A percentile compares a stretch with the other conserved stretches of the same genome.
Conservation (phyloP, 2,113 vertebrate species). For the Coreoperca whiteheadi region DNA sequence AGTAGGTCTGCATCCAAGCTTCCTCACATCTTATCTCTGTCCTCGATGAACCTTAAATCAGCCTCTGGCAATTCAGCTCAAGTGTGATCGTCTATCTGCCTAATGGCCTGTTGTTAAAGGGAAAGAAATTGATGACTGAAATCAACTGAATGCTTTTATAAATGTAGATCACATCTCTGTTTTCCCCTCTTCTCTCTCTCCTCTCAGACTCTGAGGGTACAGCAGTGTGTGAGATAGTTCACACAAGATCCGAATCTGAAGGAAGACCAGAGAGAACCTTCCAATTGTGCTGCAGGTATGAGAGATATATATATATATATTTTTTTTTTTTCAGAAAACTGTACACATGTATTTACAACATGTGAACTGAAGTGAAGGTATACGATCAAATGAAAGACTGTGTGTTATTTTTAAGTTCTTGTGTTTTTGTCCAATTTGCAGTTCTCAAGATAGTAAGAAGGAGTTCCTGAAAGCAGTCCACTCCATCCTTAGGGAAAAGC, state of each 20-base stretch:
- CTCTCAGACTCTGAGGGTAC: slow-evolving; percentile 90
- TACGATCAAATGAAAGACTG: not conserved
- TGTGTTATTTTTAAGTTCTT: not conserved
- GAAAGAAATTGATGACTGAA: slow-evolving; percentile 29
- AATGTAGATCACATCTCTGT: slow-evolving; percentile 32
- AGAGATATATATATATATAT: too few species aligned
- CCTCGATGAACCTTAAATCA: slow-evolving; percentile 46
- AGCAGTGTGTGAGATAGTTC: slow-evolving; percentile 93
- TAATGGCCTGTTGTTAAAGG: slow-evolving; percentile 44
- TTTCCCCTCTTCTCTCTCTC: not conserved
- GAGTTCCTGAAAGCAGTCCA: slow-evolving; percentile 95
- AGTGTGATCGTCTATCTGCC: slow-evolving; percentile 34
- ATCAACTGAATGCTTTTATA: slow-evolving; percentile 26
- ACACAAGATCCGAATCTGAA: slow-evolving; percentile 95
- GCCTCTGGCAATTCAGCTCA: slow-evolving; percentile 13
- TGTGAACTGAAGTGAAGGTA: not conserved
- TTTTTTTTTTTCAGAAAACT: not conserved
- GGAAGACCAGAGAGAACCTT: slow-evolving; percentile 95
- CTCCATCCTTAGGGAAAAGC: slow-evolving; percentile 94
- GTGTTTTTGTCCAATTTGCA: slow-evolving; percentile 57
- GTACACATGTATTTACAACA: not conserved
- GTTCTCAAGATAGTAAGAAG: slow-evolving; percentile 93
- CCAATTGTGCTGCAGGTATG: slow-evolving; percentile 95
- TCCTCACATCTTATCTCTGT: slow-evolving; percentile 9
- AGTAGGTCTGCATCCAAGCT: slow-evolving; percentile 15